Evolutionary conservation across 1,140 invertebrate genomes (phyloP).

Genomic region (Drosophila pachea): DNA sequence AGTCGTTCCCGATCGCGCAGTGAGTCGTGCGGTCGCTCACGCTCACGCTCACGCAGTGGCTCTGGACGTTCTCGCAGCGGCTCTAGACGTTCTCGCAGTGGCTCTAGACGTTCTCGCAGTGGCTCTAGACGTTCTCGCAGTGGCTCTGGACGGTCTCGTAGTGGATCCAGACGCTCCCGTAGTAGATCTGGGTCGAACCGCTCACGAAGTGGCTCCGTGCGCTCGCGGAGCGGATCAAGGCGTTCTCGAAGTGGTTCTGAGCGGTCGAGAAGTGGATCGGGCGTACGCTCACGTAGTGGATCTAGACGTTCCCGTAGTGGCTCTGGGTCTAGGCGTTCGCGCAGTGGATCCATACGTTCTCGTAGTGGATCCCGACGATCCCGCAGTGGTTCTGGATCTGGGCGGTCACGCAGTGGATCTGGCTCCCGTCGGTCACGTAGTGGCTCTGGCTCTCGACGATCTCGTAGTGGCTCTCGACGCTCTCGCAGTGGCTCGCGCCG

Average conservation of each 20-base stretch:
- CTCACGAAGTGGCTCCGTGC: constrained; percentile 49
- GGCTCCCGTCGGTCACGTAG: constrained; percentile 68
- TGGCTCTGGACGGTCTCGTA: constrained; percentile 51
- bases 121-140: constrained; percentile 66
- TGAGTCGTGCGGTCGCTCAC: too few relatives aligned
- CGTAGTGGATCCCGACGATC: constrained; percentile 62
- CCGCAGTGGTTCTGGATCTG: constrained; percentile 60
- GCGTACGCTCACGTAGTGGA: constrained; percentile 59
- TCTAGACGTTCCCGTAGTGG: constrained; percentile 70
- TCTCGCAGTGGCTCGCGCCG: constrained; percentile 72
- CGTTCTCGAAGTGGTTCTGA: constrained; percentile 78
- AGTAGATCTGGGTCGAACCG: constrained; percentile 28
- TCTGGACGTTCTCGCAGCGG: constrained; percentile 75
- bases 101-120: constrained; percentile 61
- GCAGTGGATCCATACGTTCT: constrained; percentile 64
- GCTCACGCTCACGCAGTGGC: constrained; percentile 68
- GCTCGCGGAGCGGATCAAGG: constrained; percentile 44
- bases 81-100: constrained; percentile 73
- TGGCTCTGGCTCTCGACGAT: constrained; percentile 66
- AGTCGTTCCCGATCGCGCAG: constrained; percentile 64
- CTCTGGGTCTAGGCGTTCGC: constrained; percentile 73
- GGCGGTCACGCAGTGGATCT: constrained; percentile 52
- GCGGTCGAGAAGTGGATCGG: constrained; percentile 34
- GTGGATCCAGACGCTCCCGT: constrained; percentile 58
- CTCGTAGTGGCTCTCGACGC: constrained; percentile 76